These are phyloP conservation scores for Brachirus orientalis DNA, from an alignment of 2,113 vertebrate species.

Conservation along the genomic window DNA sequence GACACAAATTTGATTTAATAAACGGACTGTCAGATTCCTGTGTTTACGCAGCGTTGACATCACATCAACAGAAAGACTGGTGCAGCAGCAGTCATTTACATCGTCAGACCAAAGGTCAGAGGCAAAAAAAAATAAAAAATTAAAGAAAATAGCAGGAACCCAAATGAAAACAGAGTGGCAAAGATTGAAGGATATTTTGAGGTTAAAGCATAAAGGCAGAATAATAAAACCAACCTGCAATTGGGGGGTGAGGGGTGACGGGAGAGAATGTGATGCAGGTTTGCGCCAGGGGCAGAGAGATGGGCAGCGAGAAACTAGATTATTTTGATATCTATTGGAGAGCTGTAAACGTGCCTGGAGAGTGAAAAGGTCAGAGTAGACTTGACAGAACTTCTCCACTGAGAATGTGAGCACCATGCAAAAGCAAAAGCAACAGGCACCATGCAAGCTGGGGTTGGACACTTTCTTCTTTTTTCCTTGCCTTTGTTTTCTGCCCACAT, in stretches of 20 bases:
- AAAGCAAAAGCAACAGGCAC: slow-evolving; percentile 64
- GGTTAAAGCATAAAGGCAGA: slow-evolving; percentile 46
- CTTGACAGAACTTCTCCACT: slow-evolving; percentile 61
- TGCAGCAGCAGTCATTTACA: slow-evolving; percentile 17
- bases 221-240: slow-evolving; percentile 23
- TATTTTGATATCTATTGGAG: slow-evolving; percentile 65
- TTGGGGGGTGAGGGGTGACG: slow-evolving; percentile 1
- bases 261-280: slow-evolving; percentile 37
- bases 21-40: no score
- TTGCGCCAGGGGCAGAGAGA: slow-evolving; percentile 28
- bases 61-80: no score
- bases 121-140: slow-evolving; percentile 1
- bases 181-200: slow-evolving; percentile 14
- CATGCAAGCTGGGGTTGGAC: slow-evolving; percentile 44
- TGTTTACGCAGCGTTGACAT: no score
- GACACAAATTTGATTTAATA: no score
- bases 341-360: slow-evolving; percentile 62
- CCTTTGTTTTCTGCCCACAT: slow-evolving; percentile 30
- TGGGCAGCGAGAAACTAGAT: slow-evolving; percentile 28
- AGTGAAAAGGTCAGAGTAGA: slow-evolving; percentile 74
- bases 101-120: no score
- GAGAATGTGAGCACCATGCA: slow-evolving; percentile 75
- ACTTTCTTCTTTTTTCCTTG: slow-evolving; percentile 7
- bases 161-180: slow-evolving; percentile 38
- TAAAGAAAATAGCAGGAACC: slow-evolving; percentile 38